Base-by-base conservation (phyloP, 2,888 invertebrate species). In the Dicycla oo region DNA sequence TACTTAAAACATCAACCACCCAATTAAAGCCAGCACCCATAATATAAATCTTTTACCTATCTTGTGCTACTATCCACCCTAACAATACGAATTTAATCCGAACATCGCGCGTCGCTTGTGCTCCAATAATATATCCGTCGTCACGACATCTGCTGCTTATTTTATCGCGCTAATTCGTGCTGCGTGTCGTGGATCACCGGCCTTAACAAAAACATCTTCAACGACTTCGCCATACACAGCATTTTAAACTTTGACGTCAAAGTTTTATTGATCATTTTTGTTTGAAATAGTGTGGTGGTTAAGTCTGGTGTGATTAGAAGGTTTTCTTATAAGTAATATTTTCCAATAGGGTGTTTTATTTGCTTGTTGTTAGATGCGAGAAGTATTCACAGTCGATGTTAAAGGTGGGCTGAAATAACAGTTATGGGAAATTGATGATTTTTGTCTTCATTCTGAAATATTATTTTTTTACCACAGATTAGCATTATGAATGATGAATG, bases 111-210 rank as follows among this genome's bases (percentile, higher is more conserved):
- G 85, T 75, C 88, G 88, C 86, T 83, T 84, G 83, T 88, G 78
- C 86, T 82, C 86, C 79, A 71, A 75, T 81, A 85, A 89, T 94
- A 94, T 91, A 93, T 94, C 93, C 86, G 86, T 94, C 94, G 86
- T 84, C 94, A 80, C 79, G 78, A 85, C 92, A 92, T 93, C 91
- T 92, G 93, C 82, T 88, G 75, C 87, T 92, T 88, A 93, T 92
- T 92, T 92, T 90, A 91, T 88, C 88, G 87, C 87, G 87, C 84
- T 92, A 91, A 92, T 92, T 91, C 88, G 89, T 89, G 85, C 84
- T 82, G 83, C 86, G 80, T 84, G 83, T 86, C 83, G 82, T 89
- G 86, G 85, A 90, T 79, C 79, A 77, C 80, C 40, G 47, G 18
- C 76, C 72, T 88, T 77, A 86, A 38, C 54, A 51, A 40, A 78